These are phyloP conservation scores for Desmophyllum pertusum DNA, from an alignment of 92 coral and sea anemone species.

Conservation along the genomic window DNA sequence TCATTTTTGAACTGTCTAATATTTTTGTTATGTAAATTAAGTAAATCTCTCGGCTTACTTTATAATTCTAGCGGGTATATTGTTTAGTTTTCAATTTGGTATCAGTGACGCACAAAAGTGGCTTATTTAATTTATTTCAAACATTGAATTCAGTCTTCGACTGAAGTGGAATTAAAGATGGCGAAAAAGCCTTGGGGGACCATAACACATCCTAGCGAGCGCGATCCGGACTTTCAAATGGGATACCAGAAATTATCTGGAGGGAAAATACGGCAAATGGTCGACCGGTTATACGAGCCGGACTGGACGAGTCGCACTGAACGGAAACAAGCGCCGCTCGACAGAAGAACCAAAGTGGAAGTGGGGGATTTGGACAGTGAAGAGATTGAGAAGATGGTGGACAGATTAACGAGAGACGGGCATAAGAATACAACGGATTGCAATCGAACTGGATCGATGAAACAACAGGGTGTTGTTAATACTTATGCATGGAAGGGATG, in stretches of 20 bases:
- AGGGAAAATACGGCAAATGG: slow-evolving; percentile 64
- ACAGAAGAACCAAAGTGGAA: slow-evolving; percentile 71
- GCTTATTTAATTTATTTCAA: background rate
- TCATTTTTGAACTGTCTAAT: slow-evolving; percentile 4
- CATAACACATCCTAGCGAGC: slow-evolving; percentile 92
- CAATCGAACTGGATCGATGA: slow-evolving; percentile 94
- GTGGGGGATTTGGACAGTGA: slow-evolving; percentile 53
- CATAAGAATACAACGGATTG: slow-evolving; percentile 80
- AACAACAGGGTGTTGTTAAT: slow-evolving; percentile 85
- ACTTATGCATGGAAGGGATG: slow-evolving; percentile 98
- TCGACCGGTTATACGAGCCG: slow-evolving; percentile 72
- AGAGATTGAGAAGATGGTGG: slow-evolving; percentile 71
- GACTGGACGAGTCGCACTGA: slow-evolving; percentile 77
- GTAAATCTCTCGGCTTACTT: background rate
- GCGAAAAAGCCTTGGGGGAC: slow-evolving; percentile 97
- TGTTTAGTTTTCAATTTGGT: background rate
- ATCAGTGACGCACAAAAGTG: background rate
- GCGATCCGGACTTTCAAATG: slow-evolving; percentile 80
- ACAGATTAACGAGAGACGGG: slow-evolving; percentile 75
- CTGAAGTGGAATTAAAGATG: slow-evolving; percentile 45
- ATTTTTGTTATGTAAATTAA: slow-evolving; percentile 21
- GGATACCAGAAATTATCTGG: slow-evolving; percentile 77
- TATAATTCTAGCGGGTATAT: background rate
- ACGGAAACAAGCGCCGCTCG: slow-evolving; percentile 39
- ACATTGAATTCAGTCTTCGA: background rate